phyloP scores from a whole-genome alignment of 2,113 vertebrate genomes.

The Vulpes lagopus region DNA sequence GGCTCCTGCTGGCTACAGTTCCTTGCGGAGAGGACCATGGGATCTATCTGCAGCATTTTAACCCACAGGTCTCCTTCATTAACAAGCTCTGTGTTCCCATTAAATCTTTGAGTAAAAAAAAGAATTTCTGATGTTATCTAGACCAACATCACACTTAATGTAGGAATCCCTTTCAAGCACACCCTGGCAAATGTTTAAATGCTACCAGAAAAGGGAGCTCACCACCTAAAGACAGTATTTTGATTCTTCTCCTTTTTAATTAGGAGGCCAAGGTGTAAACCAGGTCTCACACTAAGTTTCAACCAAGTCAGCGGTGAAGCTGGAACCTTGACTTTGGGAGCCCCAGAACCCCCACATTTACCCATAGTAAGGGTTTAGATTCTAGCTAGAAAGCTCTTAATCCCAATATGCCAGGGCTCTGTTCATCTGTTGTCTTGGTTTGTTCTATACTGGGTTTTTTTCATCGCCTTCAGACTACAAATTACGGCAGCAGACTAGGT shows the following conservation, averaged over 20 bases:
- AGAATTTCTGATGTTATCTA: neutral
- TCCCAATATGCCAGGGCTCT: neutral
- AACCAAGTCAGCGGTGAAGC: neutral
- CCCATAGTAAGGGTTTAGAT: neutral
- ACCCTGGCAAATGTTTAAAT: neutral
- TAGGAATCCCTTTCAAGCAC: neutral
- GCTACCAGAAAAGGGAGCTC: neutral
- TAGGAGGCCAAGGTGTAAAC: neutral
- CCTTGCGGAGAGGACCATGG: neutral
- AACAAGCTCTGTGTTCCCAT: neutral
- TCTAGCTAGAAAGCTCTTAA: constrained; percentile 3
- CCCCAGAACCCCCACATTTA: neutral
- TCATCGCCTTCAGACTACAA: neutral
- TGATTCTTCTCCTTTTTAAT: neutral
- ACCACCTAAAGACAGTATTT: neutral
- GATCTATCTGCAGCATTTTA: neutral
- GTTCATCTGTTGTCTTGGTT: neutral
- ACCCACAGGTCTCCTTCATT: neutral
- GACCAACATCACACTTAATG: neutral
- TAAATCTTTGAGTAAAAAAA: neutral
- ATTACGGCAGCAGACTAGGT: neutral
- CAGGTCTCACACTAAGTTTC: neutral
- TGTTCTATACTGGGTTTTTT: neutral
- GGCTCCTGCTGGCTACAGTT: neutral
- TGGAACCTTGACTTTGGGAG: neutral